Conservation (phyloP, 2,797 vertebrate genomes). For the Sebastes iracundus region DNA sequence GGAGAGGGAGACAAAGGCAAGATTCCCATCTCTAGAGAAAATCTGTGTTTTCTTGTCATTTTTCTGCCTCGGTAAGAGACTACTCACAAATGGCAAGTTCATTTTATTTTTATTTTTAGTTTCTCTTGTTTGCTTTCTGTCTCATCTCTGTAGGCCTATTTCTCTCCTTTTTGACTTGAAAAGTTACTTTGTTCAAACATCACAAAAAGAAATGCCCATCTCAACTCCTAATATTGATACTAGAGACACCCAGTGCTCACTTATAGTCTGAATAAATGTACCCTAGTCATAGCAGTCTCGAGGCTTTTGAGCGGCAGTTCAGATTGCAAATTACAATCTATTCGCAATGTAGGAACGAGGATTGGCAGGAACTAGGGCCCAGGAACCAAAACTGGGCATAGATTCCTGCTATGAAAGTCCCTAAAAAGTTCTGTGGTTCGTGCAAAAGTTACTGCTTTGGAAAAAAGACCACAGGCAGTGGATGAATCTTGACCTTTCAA, state of each 20-base stretch:
- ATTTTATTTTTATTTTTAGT: background rate
- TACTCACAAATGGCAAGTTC: too few species aligned
- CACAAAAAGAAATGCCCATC: background rate
- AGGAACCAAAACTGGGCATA: background rate
- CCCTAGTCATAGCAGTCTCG: background rate
- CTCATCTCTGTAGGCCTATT: background rate
- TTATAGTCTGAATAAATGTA: background rate
- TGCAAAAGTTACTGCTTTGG: background rate
- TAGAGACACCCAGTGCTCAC: background rate
- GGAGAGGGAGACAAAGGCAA: background rate
- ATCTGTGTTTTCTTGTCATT: background rate
- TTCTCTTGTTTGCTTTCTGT: background rate
- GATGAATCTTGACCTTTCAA: background rate
- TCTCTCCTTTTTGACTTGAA: background rate
- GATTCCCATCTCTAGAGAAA: background rate
- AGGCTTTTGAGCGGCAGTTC: background rate
- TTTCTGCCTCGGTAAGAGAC: background rate
- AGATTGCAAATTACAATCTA: background rate
- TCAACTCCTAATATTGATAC: background rate
- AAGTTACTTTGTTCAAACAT: background rate
- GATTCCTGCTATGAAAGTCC: background rate
- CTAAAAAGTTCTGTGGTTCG: too few species aligned
- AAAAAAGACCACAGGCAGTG: background rate
- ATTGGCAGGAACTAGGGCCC: background rate
- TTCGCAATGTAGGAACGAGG: background rate